Evolutionary conservation across 2,888 invertebrate genomes (phyloP), one percentile per base, ranked within the genome.

Genomic region (Eilema depressum): DNA sequence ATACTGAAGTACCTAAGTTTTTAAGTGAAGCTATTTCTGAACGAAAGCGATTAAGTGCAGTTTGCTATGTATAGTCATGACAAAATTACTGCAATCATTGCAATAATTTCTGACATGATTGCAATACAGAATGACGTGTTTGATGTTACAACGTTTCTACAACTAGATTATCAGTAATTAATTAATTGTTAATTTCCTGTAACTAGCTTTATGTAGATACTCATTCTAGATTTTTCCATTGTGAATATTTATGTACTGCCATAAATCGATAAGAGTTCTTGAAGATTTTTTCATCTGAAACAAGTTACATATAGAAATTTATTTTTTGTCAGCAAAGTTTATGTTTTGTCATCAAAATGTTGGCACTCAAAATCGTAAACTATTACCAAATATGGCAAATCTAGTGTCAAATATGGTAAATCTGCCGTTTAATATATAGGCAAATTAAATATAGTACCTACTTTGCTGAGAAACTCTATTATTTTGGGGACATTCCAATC

Each of bases 161-260:
- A 53, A 30, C 33, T n/a, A 33, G 60, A 70, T 70, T 69, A 61
- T 61, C 37, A 33, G 56, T 68, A 41, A 69, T 60, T 37, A 41
- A 70, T 66, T 66, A 70, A 62, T 66, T 70, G 57, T 2, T 33
- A 62, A 56, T 64, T 66, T 70, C 70, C 70, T 70, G 66, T 62
- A 56, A 59, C 28, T 33, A 23, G 26, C 62, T 70, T 23, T 70
- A 70, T 62, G 62, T 53, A 59, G 57, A n/a, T 41, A 11, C 20
- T 61, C 57, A 37, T n/a, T 56, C 28, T 25, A 62, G 61, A 61
- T 23, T 53, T 53, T 56, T 62, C 23, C 53, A 12, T 33, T n/a
- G 60, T 59, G 20, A 60, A 47, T 23, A 41, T 25, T n/a, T 8
- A 56, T 23, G 56, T 11, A 8, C 3, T 26, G 26, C 20, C 10